phyloP scores from a whole-genome alignment of 2,888 invertebrate genomes.

The Nephrotoma guestfalica region DNA sequence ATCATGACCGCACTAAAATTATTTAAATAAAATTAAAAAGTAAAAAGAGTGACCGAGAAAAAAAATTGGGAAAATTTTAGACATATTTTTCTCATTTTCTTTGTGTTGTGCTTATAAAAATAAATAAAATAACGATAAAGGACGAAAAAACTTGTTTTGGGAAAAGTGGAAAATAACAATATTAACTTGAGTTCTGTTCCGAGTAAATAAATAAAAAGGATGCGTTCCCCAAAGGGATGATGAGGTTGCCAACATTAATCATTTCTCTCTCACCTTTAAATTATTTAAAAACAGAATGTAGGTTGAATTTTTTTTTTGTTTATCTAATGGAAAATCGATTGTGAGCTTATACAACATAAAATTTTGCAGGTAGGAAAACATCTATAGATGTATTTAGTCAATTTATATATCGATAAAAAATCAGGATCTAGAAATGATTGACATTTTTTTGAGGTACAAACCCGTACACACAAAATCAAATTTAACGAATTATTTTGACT shows the following conservation, averaged over 20 bases:
- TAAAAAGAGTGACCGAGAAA: neutral
- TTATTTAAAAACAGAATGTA: neutral
- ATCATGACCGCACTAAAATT: neutral
- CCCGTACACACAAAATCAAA: neutral
- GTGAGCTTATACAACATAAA: neutral
- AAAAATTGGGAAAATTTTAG: neutral
- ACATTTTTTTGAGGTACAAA: neutral
- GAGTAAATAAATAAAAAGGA: neutral
- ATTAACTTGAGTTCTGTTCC: neutral
- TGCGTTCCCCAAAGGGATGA: neutral
- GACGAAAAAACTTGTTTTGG: neutral
- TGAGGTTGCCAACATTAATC: neutral
- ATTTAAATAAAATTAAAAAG: neutral
- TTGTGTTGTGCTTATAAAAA: neutral
- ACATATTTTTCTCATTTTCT: neutral
- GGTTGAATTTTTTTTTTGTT: neutral
- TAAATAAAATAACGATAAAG: neutral
- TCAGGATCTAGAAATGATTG: neutral
- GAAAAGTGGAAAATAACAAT: neutral
- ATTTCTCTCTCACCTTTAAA: neutral
- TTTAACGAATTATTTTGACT: neutral
- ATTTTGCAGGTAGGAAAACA: neutral
- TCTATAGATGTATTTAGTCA: neutral
- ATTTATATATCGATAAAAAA: neutral
- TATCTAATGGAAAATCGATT: neutral